These are phyloP conservation scores for Cepaea hortensis DNA, from an alignment of 2,888 invertebrate genomes.

Conservation along the genomic window DNA sequence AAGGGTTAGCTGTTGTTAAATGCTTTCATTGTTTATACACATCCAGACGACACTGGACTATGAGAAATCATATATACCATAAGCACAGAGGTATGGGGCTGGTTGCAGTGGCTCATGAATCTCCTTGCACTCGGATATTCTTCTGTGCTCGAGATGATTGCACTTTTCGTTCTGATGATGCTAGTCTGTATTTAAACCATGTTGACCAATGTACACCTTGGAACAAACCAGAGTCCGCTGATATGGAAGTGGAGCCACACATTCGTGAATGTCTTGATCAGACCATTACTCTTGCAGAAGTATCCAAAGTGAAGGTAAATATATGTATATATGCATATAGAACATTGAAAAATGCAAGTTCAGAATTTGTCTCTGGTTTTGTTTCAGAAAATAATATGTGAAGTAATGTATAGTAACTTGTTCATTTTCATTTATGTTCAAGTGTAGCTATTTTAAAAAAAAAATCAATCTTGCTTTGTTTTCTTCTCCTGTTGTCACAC, in stretches of 20 bases:
- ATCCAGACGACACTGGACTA: constrained; percentile 42
- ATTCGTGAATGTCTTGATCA: constrained; percentile 51
- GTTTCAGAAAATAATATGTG: too few relatives aligned
- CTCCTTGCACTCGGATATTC: constrained; percentile 55
- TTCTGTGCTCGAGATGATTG: constrained; percentile 65
- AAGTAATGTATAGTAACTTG: too few relatives aligned
- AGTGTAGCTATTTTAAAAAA: too few relatives aligned
- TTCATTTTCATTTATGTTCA: too few relatives aligned
- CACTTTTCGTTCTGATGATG: constrained; percentile 60
- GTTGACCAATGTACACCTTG: constrained; percentile 62
- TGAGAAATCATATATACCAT: constrained; percentile 52
- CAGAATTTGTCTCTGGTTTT: too few relatives aligned
- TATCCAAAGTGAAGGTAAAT: constrained; percentile 44
- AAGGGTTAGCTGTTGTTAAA: constrained; percentile 58
- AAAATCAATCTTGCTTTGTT: too few relatives aligned
- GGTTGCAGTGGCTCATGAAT: constrained; percentile 49
- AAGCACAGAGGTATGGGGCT: constrained; percentile 53
- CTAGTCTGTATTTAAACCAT: constrained; percentile 60
- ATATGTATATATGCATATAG: background rate
- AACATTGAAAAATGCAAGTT: too few relatives aligned
- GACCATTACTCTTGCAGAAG: constrained; percentile 40
- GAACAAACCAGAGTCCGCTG: constrained; percentile 48
- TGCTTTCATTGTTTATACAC: constrained; percentile 64
- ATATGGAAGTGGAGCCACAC: constrained; percentile 48
- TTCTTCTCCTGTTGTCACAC: too few relatives aligned